These are phyloP conservation scores for Nemotelus nigrinus DNA, from an alignment of 2,888 invertebrate species.

Conservation along the genomic window DNA sequence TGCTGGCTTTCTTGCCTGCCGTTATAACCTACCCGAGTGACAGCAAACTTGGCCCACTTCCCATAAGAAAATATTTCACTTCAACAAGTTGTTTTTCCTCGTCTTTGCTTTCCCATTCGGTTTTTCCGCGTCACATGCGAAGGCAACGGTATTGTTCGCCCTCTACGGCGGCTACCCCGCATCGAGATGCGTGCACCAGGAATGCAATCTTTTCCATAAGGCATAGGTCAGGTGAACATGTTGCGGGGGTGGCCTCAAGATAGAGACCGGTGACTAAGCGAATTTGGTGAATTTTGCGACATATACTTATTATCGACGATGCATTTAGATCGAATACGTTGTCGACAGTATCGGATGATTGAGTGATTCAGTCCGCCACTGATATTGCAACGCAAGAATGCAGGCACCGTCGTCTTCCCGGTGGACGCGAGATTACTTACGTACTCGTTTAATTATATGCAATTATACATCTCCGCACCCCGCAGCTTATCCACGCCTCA, in stretches of 20 bases:
- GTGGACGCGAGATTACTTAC: constrained; percentile 48
- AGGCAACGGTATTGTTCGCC: too few species aligned
- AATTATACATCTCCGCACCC: constrained; percentile 49
- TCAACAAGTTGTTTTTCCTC: constrained; percentile 41
- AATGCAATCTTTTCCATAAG: neutral
- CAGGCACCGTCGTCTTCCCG: constrained; percentile 2
- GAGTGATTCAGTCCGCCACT: too few species aligned
- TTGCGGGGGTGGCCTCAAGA: too few species aligned
- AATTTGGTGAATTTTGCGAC: too few species aligned
- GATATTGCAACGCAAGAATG: neutral
- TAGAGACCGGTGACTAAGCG: too few species aligned
- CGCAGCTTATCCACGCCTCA: constrained; percentile 28
- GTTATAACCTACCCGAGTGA: constrained; percentile 1
- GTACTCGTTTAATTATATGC: constrained; percentile 52
- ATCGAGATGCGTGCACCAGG: neutral
- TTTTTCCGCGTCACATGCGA: constrained; percentile 1
- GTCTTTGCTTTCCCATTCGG: constrained; percentile 23
- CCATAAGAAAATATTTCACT: constrained; percentile 33
- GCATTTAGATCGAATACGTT: too few species aligned
- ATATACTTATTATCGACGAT: too few species aligned
- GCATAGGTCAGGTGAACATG: too few species aligned
- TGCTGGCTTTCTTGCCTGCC: neutral
- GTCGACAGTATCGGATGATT: too few species aligned
- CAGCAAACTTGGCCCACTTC: constrained; percentile 39
- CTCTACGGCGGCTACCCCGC: too few species aligned